These are phyloP conservation scores for Oryctolagus cuniculus DNA, from an alignment of 2,113 vertebrate genomes.

Conservation along the genomic window DNA sequence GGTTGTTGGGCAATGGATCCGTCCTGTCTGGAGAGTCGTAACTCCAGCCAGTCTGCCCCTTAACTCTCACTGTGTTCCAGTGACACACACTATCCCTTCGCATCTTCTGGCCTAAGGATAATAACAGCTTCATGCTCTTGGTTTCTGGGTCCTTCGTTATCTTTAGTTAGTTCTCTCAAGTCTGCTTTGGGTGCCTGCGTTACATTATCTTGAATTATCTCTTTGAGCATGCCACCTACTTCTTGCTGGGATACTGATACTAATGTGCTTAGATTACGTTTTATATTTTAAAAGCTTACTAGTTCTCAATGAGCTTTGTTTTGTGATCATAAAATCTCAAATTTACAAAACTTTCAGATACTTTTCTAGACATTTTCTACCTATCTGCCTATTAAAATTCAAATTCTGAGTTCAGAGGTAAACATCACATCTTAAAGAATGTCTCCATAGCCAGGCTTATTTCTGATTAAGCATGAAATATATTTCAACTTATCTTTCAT, in stretches of 20 bases:
- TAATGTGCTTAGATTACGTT: not conserved
- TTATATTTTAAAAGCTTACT: not conserved
- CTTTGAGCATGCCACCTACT: conserved; percentile 4
- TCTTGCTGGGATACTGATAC: not conserved
- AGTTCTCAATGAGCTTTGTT: not conserved
- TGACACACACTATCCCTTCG: no score
- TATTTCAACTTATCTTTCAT: not conserved
- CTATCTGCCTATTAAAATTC: not conserved
- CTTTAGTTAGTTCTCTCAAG: not conserved
- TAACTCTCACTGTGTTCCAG: not conserved
- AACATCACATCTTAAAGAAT: not conserved
- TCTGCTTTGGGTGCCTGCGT: not conserved
- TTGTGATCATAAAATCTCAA: not conserved
- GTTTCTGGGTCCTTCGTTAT: not conserved
- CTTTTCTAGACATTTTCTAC: not conserved
- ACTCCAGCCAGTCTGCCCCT: not conserved
- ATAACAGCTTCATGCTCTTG: not conserved
- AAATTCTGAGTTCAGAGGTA: not conserved
- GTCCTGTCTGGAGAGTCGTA: not conserved
- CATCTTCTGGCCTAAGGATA: not conserved
- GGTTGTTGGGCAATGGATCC: not conserved
- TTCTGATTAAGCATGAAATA: not conserved
- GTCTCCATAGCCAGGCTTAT: not conserved
- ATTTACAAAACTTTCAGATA: not conserved
- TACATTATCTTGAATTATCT: not conserved